phyloP scores from a whole-genome alignment of 2,797 vertebrate species.

The Notoglanidium macrostoma region DNA sequence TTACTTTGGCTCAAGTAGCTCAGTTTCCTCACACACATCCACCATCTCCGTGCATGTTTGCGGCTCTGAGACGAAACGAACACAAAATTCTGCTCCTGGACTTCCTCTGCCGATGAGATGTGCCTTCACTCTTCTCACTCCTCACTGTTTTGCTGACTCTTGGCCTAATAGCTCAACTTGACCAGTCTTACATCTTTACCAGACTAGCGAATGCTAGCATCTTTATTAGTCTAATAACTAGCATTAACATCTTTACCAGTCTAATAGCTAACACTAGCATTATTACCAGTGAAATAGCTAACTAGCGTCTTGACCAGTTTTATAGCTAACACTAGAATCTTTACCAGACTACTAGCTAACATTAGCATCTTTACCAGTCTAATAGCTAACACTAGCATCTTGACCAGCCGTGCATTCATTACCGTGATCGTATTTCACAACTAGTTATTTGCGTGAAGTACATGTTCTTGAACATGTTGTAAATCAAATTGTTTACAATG shows the following conservation, averaged over 20 bases:
- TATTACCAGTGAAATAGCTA: not conserved
- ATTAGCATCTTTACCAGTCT: not conserved
- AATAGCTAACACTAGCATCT: not conserved
- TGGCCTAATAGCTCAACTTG: not conserved
- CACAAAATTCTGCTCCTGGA: not conserved
- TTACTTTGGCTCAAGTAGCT: conserved; percentile 23
- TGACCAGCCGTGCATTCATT: not conserved
- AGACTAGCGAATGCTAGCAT: not conserved
- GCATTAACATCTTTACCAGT: not conserved
- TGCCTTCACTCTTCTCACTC: not conserved
- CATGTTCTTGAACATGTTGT: no score
- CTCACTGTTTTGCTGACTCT: not conserved
- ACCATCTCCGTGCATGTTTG: not conserved
- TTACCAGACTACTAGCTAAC: not conserved
- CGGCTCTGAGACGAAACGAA: not conserved
- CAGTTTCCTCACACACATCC: conserved; percentile 8
- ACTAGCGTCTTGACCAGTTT: not conserved
- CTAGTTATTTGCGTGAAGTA: no score
- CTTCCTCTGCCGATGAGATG: not conserved
- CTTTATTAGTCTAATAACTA: not conserved
- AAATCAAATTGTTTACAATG: no score
- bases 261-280: not conserved
- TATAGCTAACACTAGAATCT: not conserved
- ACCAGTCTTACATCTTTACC: not conserved
- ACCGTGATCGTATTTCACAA: no score